These are phyloP conservation scores for Actenoides lindsayi DNA, from an alignment of 2,113 vertebrate genomes.

Conservation along the genomic window DNA sequence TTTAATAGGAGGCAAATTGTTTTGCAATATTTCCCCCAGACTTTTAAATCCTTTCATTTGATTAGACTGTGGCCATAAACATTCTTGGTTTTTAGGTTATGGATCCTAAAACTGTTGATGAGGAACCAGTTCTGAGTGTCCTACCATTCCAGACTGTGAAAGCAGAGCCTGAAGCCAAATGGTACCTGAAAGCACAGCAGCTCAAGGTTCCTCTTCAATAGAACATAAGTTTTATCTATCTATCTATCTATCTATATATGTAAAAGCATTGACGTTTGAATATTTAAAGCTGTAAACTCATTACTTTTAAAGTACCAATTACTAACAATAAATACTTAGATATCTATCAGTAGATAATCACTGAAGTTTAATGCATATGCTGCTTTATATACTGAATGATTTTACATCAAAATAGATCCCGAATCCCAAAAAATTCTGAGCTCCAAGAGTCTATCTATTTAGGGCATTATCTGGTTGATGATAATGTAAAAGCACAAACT, in stretches of 20 bases:
- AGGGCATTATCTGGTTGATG: not conserved
- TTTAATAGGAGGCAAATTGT: not conserved
- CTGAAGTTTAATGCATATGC: not conserved
- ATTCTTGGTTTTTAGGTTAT: constrained; percentile 40
- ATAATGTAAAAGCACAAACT: not conserved
- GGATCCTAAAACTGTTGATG: not conserved
- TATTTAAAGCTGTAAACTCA: not conserved
- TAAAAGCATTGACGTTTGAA: not conserved
- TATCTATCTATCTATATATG: not conserved
- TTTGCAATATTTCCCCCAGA: not conserved
- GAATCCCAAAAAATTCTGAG: not conserved
- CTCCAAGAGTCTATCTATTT: not conserved
- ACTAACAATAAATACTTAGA: not conserved
- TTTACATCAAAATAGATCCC: not conserved
- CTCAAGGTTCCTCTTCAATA: constrained; percentile 70
- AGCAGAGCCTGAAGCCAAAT: constrained; percentile 61
- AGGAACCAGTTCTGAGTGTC: not conserved
- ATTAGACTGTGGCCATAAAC: not conserved
- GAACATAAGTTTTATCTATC: not conserved
- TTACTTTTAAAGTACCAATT: not conserved
- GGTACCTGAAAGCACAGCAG: constrained; percentile 74
- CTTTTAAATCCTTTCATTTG: not conserved
- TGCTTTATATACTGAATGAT: not conserved
- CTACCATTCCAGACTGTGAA: constrained; percentile 11
- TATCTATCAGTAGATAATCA: not conserved